phyloP scores from a whole-genome alignment of 1,140 invertebrate genomes.

The Lithobius niger region DNA sequence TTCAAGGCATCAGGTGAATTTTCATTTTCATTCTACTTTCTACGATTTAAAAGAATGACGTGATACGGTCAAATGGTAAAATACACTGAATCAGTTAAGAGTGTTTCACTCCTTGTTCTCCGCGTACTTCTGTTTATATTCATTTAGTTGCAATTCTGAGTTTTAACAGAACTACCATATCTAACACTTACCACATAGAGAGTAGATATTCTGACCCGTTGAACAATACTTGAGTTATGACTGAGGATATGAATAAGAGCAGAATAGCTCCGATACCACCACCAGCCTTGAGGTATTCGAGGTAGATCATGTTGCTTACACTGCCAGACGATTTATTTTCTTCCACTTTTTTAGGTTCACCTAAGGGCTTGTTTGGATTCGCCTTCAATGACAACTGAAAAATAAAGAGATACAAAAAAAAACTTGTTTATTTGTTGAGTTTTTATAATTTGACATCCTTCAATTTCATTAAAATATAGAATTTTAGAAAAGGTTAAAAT shows the following conservation, averaged over 20 bases:
- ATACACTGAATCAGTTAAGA: no score
- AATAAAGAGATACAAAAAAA: neutral
- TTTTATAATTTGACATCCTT: no score
- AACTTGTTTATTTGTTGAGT: neutral
- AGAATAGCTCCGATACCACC: constrained; percentile 11
- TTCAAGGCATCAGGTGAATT: no score
- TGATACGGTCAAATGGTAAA: no score
- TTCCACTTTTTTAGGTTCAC: constrained; percentile 11
- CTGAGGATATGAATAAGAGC: constrained; percentile 11
- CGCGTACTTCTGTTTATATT: no score
- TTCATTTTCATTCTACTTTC: no score
- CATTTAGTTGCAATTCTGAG: no score
- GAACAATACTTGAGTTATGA: constrained; percentile 16
- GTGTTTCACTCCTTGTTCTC: no score
- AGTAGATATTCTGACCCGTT: constrained; percentile 20
- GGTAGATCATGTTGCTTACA: constrained; percentile 12
- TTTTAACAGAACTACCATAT: no score
- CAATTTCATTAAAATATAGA: no score
- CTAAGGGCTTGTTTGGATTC: neutral
- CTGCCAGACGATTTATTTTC: constrained; percentile 11
- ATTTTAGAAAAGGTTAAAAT: no score
- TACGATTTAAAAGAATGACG: no score
- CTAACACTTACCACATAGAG: constrained; percentile 15
- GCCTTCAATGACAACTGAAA: constrained; percentile 22
- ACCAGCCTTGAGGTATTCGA: constrained; percentile 17